phyloP scores from a whole-genome alignment of 2,113 vertebrate species.

The Pyxicephalus adspersus region DNA sequence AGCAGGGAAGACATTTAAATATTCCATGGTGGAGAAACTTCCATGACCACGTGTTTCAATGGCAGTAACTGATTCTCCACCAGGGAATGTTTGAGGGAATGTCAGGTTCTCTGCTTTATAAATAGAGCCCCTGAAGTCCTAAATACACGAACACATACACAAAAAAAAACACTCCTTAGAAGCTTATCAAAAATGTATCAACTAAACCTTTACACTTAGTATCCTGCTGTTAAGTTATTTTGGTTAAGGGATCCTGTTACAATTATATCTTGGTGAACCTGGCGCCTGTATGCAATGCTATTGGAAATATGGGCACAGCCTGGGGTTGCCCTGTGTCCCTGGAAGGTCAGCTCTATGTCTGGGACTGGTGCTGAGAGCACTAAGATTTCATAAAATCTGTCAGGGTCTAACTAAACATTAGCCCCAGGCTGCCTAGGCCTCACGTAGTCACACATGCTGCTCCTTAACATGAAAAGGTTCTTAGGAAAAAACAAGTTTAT shows the following conservation, averaged over 20 bases:
- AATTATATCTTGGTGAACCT: neutral
- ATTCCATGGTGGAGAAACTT: no score
- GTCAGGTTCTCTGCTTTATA: no score
- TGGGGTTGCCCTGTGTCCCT: conserved; percentile 21
- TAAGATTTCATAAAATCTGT: conserved; percentile 28
- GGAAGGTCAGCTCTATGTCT: conserved; percentile 30
- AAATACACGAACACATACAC: neutral
- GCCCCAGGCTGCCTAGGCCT: conserved; percentile 1
- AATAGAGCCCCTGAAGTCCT: no score
- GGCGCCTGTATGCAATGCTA: neutral
- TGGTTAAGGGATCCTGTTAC: neutral
- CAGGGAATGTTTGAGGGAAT: no score
- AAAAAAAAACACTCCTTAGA: neutral
- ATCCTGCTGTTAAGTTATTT: neutral
- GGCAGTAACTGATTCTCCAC: no score
- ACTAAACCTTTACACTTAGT: neutral
- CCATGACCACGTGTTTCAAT: no score
- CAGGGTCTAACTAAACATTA: conserved; percentile 11
- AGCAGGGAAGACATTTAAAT: no score
- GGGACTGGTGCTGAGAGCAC: conserved; percentile 19
- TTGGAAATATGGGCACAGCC: conserved; percentile 20
- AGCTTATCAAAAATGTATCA: neutral
- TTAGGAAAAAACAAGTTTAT: neutral
- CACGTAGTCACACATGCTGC: conserved; percentile 6
- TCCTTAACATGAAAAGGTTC: conserved; percentile 28